These are phyloP conservation scores for Hirtodrosophila duncani DNA, from an alignment of 2,888 invertebrate species.

Conservation along the genomic window DNA sequence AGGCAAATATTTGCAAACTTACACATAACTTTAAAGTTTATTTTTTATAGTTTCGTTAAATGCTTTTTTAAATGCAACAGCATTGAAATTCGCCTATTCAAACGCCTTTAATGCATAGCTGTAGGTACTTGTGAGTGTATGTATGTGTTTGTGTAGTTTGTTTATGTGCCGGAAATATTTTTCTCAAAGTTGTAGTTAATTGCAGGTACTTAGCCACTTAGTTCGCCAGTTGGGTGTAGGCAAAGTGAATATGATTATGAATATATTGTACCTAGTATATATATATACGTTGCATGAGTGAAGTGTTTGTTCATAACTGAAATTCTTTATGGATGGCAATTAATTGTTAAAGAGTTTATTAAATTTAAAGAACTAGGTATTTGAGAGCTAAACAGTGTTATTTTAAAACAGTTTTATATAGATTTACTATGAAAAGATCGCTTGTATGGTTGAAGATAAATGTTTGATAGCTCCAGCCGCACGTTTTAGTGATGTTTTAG, in stretches of 20 bases:
- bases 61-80: slow-evolving; percentile 30
- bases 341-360: too few species aligned
- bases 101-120: slow-evolving; percentile 21
- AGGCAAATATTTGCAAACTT: slow-evolving; percentile 3
- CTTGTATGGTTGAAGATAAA: background rate
- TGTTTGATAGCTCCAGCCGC: too few species aligned
- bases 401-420: too few species aligned
- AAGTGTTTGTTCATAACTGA: too few species aligned
- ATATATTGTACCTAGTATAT: too few species aligned
- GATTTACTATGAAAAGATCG: too few species aligned
- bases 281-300: too few species aligned
- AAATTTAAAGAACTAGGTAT: too few species aligned
- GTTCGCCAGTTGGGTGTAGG: slow-evolving; percentile 23
- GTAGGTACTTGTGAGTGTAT: slow-evolving; percentile 4
- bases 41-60: slow-evolving; percentile 16
- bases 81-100: slow-evolving; percentile 50
- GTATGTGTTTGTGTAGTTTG: slow-evolving; percentile 19
- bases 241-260: slow-evolving; percentile 6
- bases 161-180: slow-evolving; percentile 57
- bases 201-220: slow-evolving; percentile 37
- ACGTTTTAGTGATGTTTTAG: too few species aligned
- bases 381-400: too few species aligned
- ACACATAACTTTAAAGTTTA: slow-evolving; percentile 19
- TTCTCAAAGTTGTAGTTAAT: slow-evolving; percentile 34
- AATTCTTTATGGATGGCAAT: too few species aligned